Conservation (phyloP, 2,888 invertebrate genomes). For the Geophilus truncorum region DNA sequence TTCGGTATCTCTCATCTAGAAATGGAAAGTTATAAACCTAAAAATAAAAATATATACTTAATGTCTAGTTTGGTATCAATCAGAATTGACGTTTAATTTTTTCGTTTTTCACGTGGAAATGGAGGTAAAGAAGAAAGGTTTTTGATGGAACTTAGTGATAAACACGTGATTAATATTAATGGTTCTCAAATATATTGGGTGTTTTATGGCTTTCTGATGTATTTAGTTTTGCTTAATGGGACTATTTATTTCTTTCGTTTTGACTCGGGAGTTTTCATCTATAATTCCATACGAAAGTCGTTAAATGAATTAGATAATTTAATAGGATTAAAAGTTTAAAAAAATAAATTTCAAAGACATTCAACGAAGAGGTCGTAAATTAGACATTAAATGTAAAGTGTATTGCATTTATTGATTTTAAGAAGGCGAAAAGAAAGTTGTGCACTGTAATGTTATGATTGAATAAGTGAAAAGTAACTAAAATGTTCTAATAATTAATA, state of each 20-base stretch:
- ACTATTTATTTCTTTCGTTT: background rate
- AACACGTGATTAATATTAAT: background rate
- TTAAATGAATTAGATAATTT: too few relatives aligned
- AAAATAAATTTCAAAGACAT: too few relatives aligned
- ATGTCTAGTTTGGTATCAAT: background rate
- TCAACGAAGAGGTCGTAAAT: too few relatives aligned
- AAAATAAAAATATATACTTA: background rate
- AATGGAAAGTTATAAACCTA: background rate
- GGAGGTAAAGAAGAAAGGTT: background rate
- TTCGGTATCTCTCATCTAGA: background rate
- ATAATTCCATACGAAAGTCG: too few relatives aligned
- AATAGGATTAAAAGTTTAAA: too few relatives aligned
- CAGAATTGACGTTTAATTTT: background rate
- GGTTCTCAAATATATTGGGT: background rate
- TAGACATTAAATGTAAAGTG: too few relatives aligned
- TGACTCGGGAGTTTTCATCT: too few relatives aligned
- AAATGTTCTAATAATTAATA: too few relatives aligned
- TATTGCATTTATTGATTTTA: too few relatives aligned
- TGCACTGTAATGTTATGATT: too few relatives aligned
- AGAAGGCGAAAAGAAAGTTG: too few relatives aligned
- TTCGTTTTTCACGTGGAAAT: background rate
- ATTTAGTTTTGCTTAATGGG: background rate
- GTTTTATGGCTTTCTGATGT: background rate
- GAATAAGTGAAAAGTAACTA: too few relatives aligned
- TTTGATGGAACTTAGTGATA: background rate